phyloP scores from a whole-genome alignment of 2,888 invertebrate species.

The Acrocera orbiculus region DNA sequence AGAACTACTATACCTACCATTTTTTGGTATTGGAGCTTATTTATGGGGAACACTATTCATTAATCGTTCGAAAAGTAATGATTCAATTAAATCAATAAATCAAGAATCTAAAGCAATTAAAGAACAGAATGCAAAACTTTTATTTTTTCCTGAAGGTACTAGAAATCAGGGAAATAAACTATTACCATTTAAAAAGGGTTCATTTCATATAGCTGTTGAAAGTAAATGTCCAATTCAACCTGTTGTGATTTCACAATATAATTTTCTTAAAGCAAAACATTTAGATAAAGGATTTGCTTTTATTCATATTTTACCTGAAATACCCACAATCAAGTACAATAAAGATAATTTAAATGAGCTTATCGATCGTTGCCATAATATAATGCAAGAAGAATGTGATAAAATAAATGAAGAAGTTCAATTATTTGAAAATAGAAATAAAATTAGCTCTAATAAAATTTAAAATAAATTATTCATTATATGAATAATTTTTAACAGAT shows the following conservation, averaged over 20 bases:
- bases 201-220: slow-evolving; percentile 80
- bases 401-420: slow-evolving; percentile 32
- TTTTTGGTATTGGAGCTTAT: slow-evolving; percentile 73
- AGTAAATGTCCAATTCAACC: slow-evolving; percentile 76
- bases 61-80: slow-evolving; percentile 51
- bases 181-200: slow-evolving; percentile 88
- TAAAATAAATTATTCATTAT: no score
- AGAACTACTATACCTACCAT: slow-evolving; percentile 62
- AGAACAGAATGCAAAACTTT: slow-evolving; percentile 50
- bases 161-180: slow-evolving; percentile 57
- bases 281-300: slow-evolving; percentile 55
- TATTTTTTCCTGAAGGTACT: slow-evolving; percentile 89
- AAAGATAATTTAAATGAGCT: slow-evolving; percentile 45
- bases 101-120: slow-evolving; percentile 49
- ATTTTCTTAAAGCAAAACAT: slow-evolving; percentile 43
- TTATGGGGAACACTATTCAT: slow-evolving; percentile 82
- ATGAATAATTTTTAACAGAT: no score
- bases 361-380: slow-evolving; percentile 44
- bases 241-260: slow-evolving; percentile 71
- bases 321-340: slow-evolving; percentile 43
- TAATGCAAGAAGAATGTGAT: slow-evolving; percentile 48
- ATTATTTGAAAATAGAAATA: no score
- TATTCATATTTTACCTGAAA: slow-evolving; percentile 54
- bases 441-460: no score
- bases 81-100: slow-evolving; percentile 56